Evolutionary conservation across 2,888 invertebrate genomes (phyloP), one percentile per base, ranked within the genome.

Genomic region (Hirtodrosophila alboralis): DNA sequence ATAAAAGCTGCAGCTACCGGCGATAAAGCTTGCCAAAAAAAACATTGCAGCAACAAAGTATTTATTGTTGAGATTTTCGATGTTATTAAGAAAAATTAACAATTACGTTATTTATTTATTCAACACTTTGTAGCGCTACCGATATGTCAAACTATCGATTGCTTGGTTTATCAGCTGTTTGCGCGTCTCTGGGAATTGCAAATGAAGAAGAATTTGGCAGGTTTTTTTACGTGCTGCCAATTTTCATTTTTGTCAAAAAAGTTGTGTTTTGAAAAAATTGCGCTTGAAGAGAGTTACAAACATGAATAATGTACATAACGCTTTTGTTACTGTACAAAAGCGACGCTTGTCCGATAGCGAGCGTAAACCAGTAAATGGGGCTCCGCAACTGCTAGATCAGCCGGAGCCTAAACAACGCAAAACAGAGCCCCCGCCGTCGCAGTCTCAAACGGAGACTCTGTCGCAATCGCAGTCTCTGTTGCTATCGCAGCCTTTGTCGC

Each of bases 381-480:
- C 58, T 33, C 33, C 31, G 49, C 51, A 38, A 9, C 18, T 40
- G 16, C 48, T 53, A 14, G 67, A 71, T 28, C 63, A 73, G 33
- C 66, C 68, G 10, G 67, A 75, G 51, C 53, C 67, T 23, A 86
- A 87, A 59, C 76, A 75, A 49, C 87, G 87, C 26, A 67, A 75
- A 62, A 60, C 28, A 14, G 75, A 79, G 9, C 27, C 47, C 9
- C 16, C 36, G 21, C 43, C 21, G 3, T 12, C 26, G 9, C 28
- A 44, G 37, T 49, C 48, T 12, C 27, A 26, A 12, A 5, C 5
- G 10, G 2, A n/a, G 4, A 10, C n/a, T n/a, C 28, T 5, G 27
- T 16, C 16, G 7, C 26, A n/a, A 5, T 18, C 12, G 36, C 33
- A 41, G 57, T 5, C 23, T 6, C 23, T 2, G 23, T 6, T 5